Base-by-base conservation (phyloP, 2,797 vertebrate species). In the Parauchenoglanis ngamensis region DNA sequence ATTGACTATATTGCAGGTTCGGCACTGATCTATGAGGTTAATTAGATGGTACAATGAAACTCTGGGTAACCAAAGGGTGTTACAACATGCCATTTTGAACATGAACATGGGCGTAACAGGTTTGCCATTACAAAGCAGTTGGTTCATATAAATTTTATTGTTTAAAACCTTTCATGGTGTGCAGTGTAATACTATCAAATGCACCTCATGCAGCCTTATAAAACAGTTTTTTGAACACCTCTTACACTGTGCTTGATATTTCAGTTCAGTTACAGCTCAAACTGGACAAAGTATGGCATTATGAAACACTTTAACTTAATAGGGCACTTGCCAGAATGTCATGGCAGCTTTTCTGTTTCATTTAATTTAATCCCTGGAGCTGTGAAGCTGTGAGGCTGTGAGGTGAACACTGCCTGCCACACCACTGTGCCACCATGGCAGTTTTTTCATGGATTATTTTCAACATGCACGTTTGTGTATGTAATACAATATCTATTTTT, bases 221-320 rank as follows among this genome's bases (percentile, higher is more conserved):
- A 80, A 81, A n/a, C 35, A 63, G 79, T 49, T 19, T 17, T 46
- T n/a, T n/a, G 23, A 65, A 65, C 59, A 49, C 11, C 56, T 44
- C 35, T 80, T 79, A 79, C 54, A 79, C 44, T 79, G 56, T 79
- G 54, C 56, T 79, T 79, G 77, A 59, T 79, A 61, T 79, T 79
- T 79, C 77, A 59, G 77, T 40, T 23, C 10, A 40, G 77, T 57
- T 61, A 44, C 35, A 61, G 21, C 21, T 80, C 21, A 61, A 79
- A 79, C 1, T 40, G 21, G 17, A 28, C 40, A 63, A 63, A 63
- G 13, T 28, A 65, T 46, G 13, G 23, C 44, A 81, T 81, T 44
- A 80, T 80, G 78, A 80, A 44, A 61, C 78, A 61, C 35, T 80
- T 81, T 81, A 2, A 17, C 40, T 81, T 63, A 65, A 81, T 63